Evolutionary conservation across 2,797 vertebrate genomes (phyloP), one percentile per base, ranked within the genome.

Genomic region (Smutsia gigantea): DNA sequence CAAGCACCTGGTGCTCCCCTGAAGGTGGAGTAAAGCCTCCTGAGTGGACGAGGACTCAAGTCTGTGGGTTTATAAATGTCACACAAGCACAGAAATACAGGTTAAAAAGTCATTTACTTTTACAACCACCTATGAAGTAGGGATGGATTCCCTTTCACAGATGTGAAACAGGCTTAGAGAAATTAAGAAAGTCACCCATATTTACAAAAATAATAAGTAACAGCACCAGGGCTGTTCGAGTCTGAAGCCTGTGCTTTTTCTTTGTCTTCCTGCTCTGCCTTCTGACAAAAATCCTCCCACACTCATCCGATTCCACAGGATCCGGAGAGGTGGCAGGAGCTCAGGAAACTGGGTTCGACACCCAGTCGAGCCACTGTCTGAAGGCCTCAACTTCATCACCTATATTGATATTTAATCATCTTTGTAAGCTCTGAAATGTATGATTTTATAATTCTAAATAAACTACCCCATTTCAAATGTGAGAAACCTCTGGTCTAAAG

Each of bases 241-340:
- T 3, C 17, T 63, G 68, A 23, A 82, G 72, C 29, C 46, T 29
- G 5, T 0, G 21, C 15, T 39, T 11, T 83, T 75, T 14, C 27
- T 4, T 18, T 0, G 5, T 23, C 19, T 27, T 25, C 39, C 59
- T 15, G 8, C 39, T 46, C 15, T 13, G n/a, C 5, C 18, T 64
- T 61, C 88, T 87, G 39, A 53, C 1, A 0, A 14, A 31, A 75
- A 46, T 6, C 55, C 29, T 37, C 37, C 46, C 66, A 74, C 15
- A 37, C 29, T 84, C 27, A 15, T 31, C 37, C 29, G 27, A 51
- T 4, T 25, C 61, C 66, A 31, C 31, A 29, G 57, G 34, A 42
- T 10, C 18, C 53, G 12, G 51, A 59, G 61, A 31, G 1, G 25
- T 0, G 1, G 7, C 1, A 2, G n/a, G 57, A 37, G n/a, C 31